These are phyloP conservation scores for Periophthalmus modestus DNA, from an alignment of 2,113 vertebrate species.

Conservation along the genomic window DNA sequence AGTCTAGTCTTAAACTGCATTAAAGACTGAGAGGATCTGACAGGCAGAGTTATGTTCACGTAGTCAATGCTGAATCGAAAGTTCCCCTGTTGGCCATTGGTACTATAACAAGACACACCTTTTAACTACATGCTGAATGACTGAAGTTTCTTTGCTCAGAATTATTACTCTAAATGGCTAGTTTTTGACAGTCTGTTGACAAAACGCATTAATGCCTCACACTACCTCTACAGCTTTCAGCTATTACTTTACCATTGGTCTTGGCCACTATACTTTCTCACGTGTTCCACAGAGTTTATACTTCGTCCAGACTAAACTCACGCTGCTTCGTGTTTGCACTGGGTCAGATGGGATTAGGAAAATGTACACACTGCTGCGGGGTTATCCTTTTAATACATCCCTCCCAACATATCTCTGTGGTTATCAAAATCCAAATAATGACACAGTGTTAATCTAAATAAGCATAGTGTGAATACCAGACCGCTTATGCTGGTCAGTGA, in stretches of 20 bases:
- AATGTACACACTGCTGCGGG: constrained; percentile 45
- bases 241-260: constrained; percentile 23
- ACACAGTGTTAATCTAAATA: constrained; percentile 47
- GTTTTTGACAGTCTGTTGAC: constrained; percentile 10
- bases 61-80: neutral
- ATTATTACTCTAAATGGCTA: neutral
- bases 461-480: constrained; percentile 19
- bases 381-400: constrained; percentile 54
- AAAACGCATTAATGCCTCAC: constrained; percentile 13
- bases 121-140: constrained; percentile 29
- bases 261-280: constrained; percentile 39
- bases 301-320: constrained; percentile 59
- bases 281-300: constrained; percentile 24
- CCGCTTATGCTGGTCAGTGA: constrained; percentile 2
- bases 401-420: constrained; percentile 19
- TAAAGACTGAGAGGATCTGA: too few species aligned
- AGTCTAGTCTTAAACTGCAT: too few species aligned
- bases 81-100: neutral
- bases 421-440: constrained; percentile 56
- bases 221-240: neutral
- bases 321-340: constrained; percentile 54
- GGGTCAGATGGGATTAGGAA: constrained; percentile 45
- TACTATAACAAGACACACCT: constrained; percentile 6
- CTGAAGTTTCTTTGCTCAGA: constrained; percentile 9
- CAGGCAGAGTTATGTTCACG: neutral